Percentiles rank a stretch among this genome's conserved stretches.
phyloP scores from a whole-genome alignment of 2,113 vertebrate species.

The Dolichotis patagonum region DNA sequence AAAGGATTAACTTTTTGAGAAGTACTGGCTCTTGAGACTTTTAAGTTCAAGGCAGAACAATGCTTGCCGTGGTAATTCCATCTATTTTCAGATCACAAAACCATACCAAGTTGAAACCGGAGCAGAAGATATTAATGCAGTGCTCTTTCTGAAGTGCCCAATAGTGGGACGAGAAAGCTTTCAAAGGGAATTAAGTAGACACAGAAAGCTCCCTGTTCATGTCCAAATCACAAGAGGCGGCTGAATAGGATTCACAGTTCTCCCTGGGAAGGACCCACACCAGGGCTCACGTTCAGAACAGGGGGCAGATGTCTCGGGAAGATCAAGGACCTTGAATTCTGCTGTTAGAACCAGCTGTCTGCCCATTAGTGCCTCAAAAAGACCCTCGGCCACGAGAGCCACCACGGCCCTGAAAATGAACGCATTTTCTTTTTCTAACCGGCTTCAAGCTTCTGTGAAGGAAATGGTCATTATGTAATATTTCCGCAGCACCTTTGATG shows the following conservation, averaged over 20 bases:
- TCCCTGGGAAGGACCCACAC: conserved; percentile 80
- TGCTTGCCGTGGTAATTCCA: conserved; percentile 81
- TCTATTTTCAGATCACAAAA: conserved; percentile 84
- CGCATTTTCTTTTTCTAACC: conserved; percentile 64
- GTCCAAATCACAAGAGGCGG: conserved; percentile 74
- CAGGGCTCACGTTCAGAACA: conserved; percentile 78
- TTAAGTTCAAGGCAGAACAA: conserved; percentile 71
- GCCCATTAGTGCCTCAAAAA: conserved; percentile 80
- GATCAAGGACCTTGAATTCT: conserved; percentile 80
- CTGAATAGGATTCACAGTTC: conserved; percentile 74
- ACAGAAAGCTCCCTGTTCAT: conserved; percentile 71
- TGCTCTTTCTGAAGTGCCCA: conserved; percentile 69
- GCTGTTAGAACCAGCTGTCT: conserved; percentile 75
- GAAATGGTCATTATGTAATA: conserved; percentile 71
- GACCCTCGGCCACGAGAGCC: conserved; percentile 67
- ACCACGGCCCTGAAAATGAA: conserved; percentile 72
- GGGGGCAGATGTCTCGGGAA: conserved; percentile 78
- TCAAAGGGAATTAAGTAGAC: conserved; percentile 69
- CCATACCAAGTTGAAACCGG: conserved; percentile 73
- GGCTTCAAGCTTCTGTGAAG: conserved; percentile 52
- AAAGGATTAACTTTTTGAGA: conserved; percentile 78
- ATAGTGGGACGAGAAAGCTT: conserved; percentile 57
- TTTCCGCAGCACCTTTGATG: conserved; percentile 52
- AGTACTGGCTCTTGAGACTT: conserved; percentile 73
- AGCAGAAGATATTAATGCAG: conserved; percentile 75